Evolutionary conservation across 2,888 invertebrate genomes (phyloP), one percentile per base, ranked within the genome.

Genomic region (Pollenia griseotomentosa): DNA sequence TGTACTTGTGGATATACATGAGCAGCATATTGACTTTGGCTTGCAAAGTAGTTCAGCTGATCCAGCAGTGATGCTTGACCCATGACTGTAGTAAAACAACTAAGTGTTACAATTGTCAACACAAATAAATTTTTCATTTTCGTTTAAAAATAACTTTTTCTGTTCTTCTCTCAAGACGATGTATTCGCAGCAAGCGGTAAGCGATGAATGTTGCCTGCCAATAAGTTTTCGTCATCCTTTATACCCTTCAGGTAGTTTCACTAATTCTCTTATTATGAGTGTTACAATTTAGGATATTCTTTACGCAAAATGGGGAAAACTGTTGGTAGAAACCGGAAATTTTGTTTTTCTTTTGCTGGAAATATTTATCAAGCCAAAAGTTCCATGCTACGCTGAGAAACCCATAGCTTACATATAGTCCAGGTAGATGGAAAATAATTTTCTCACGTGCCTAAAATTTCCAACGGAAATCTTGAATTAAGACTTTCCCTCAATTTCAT

Each of bases 1-100:
- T 91, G 89, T 73, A 89, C 89, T 73, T 90, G 88, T 16, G 80
- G 33, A 33, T 63, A 75, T 51, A 78, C 73, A 80, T 88, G 70
- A 9, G 14, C 59, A 8, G 55, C 66, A 42, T 74, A 85, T 10
- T 53, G 61, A 51, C 74, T 86, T 81, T 88, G 86, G 44, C 74
- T 53, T 23, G 74, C 66, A 16, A 70, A 61, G 10, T 73, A 85
- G 42, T 80, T 85, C n/a, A 87, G 19, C 46, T 77, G 81, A 42
- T 79, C 63, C 42, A 85, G 44, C 70, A 84, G 11, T 23, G 65
- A 42, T n/a, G n/a, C 19, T 2, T 78, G 80, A 14, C 71, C n/a
- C 7, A 65, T 9, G 4, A 23, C 65, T 1, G 6, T 14, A n/a
- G 61, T 42, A 12, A 71, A 57, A 79, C 86, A 88, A 85, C 85